Percentiles rank a stretch among this genome's conserved stretches.
These are phyloP conservation scores for Taphrorychus bicolor DNA, from an alignment of 2,888 invertebrate genomes.

Conservation along the genomic window DNA sequence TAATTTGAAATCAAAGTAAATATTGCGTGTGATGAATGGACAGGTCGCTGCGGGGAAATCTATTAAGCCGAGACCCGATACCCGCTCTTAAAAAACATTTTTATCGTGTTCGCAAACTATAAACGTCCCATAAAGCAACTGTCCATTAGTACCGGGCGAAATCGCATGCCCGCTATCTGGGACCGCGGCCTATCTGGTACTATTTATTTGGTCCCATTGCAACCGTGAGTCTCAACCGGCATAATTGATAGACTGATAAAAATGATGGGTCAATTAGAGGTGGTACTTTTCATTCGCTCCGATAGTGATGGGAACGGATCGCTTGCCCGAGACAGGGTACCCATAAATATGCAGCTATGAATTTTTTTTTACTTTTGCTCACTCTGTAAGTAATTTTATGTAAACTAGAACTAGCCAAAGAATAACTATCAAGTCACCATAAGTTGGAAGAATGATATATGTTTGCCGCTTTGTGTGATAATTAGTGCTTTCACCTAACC, in stretches of 20 bases:
- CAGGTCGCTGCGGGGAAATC: conserved; percentile 1
- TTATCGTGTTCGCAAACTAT: conserved; percentile 42
- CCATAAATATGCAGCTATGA: too few species aligned
- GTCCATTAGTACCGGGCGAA: conserved; percentile 48
- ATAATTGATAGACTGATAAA: conserved; percentile 57
- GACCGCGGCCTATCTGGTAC: conserved; percentile 46
- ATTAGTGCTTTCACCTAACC: too few species aligned
- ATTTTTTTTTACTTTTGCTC: too few species aligned
- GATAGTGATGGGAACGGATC: too few species aligned
- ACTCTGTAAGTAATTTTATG: too few species aligned
- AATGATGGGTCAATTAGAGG: conserved; percentile 47
- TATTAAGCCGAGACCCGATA: conserved; percentile 12
- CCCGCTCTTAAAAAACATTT: conserved; percentile 9
- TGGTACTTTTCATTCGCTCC: too few species aligned
- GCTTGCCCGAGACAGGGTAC: too few species aligned
- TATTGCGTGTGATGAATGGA: conserved; percentile 29
- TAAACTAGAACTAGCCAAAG: too few species aligned
- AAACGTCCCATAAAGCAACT: conserved; percentile 49
- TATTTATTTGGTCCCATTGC: conserved; percentile 42
- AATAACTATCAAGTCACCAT: too few species aligned
- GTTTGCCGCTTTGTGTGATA: too few species aligned
- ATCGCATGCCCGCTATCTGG: conserved; percentile 52
- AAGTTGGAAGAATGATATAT: too few species aligned
- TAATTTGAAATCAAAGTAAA: conserved; percentile 33
- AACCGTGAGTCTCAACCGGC: conserved; percentile 48